Conservation (phyloP, 2,113 vertebrate species). For the Rhagologus leucostigma region DNA sequence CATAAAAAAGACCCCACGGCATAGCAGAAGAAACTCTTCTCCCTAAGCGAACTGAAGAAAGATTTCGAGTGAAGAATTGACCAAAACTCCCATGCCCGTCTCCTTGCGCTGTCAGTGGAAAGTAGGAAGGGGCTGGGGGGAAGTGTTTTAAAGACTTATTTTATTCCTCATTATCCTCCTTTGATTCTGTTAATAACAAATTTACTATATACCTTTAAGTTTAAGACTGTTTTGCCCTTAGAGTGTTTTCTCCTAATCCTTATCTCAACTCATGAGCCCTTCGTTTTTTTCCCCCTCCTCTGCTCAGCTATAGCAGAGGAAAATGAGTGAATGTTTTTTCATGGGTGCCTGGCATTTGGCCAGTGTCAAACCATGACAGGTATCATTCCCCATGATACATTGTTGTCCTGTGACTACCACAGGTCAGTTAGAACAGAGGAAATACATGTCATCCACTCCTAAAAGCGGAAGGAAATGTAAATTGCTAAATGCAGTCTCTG, state of each 20-base stretch:
- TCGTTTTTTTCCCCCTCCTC: not conserved
- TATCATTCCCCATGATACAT: not conserved
- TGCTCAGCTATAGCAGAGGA: not conserved
- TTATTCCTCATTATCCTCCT: not conserved
- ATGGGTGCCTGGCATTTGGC: not conserved
- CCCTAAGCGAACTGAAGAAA: not conserved
- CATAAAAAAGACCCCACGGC: not conserved
- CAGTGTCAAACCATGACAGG: not conserved
- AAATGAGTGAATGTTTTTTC: not conserved
- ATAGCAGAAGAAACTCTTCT: not conserved
- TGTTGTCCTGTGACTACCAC: not conserved
- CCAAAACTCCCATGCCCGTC: not conserved
- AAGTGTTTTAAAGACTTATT: not conserved
- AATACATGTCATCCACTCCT: not conserved
- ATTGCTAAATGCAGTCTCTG: not conserved
- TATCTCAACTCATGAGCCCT: not conserved
- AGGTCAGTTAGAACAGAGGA: not conserved
- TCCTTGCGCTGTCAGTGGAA: not conserved
- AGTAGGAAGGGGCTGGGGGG: not conserved
- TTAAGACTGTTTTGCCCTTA: not conserved
- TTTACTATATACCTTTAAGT: not conserved
- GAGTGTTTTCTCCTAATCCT: not conserved
- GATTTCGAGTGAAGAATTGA: not conserved
- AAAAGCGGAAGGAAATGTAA: not conserved
- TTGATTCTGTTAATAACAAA: not conserved